Base-by-base conservation (phyloP, 1,140 invertebrate genomes). In the Amyelois transitella region DNA sequence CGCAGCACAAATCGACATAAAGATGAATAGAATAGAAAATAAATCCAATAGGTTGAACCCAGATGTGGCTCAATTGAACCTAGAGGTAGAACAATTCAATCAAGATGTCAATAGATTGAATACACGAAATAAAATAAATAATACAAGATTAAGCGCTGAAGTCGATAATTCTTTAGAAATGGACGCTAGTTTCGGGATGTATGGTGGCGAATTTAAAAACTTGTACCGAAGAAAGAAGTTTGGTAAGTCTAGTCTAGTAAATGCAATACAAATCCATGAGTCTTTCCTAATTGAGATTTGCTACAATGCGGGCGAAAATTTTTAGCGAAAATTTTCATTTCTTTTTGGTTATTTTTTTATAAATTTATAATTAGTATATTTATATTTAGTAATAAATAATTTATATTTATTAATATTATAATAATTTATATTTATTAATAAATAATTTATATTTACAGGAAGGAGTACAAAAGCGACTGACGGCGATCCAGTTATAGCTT, bases 401-500 rank as follows among this genome's bases (percentile, higher is more conserved):
- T 24, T 5, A 5, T 8, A 24, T 24, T 8, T 5, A 24, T 24
- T 24, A 24, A 24, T 24, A 24, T 24, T 24, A 24, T n/a, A n/a
- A n/a, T n/a, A 28, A 28, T 28, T 28, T 6, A 28, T 28, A 28
- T 10, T 28, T 28, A 28, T 10, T 28, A 6, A 4, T 45, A 45
- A 45, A 45, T 20, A 19, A 19, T 19, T 45, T 19, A 2, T 44
- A 5, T 44, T 17, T 8, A 14, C 3, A 87, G 84, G 81, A 62
- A 75, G 84, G 18, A 86, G 84, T 52, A 87, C 82, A 8, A 83
- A 72, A 72, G 79, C 78, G 17, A 78, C 76, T 1, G 75, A 77
- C 22, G 75, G 71, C 50, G 86, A 89, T 66, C 77, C 88, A 4
- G 70, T 89, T 18, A 87, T 91, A 18, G 86, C 87, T 4, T 91